A percentile compares a stretch with the other conserved stretches of the same genome.
Conservation (phyloP, 2,888 invertebrate species). For the Elgonia sp. region DNA sequence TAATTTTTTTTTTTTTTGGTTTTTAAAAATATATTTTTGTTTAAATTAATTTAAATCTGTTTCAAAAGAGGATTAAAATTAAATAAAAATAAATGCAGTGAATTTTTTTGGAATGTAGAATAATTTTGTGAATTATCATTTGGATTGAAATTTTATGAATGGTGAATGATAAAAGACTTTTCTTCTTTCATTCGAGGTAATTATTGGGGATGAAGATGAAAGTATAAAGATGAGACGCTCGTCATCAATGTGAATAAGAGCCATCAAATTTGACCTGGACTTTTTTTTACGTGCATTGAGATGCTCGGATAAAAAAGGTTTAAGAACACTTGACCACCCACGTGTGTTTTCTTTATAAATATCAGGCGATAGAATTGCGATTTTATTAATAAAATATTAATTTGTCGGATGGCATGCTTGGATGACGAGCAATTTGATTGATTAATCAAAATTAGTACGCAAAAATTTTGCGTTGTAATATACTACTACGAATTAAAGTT, state of each 20-base stretch:
- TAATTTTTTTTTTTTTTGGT: too few relatives aligned
- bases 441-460: neutral
- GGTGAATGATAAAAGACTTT: slow-evolving; percentile 16
- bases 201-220: slow-evolving; percentile 64
- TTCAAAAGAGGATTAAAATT: too few relatives aligned
- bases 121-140: neutral
- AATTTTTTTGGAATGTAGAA: neutral
- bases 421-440: neutral
- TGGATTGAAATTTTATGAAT: neutral
- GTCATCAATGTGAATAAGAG: slow-evolving; percentile 56
- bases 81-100: neutral
- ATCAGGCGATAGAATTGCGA: slow-evolving; percentile 26
- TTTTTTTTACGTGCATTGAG: slow-evolving; percentile 57
- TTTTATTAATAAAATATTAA: slow-evolving; percentile 22
- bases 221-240: slow-evolving; percentile 61
- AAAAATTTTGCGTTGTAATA: neutral
- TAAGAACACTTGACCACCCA: slow-evolving; percentile 62
- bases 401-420: slow-evolving; percentile 27
- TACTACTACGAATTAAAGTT: too few relatives aligned
- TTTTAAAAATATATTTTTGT: too few relatives aligned
- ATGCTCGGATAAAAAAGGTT: slow-evolving; percentile 32
- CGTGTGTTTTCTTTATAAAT: slow-evolving; percentile 58
- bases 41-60: too few relatives aligned
- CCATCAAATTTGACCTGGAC: slow-evolving; percentile 65
- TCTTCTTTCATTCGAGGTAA: slow-evolving; percentile 24